These are phyloP conservation scores for Trochalopteron elliotii DNA, from an alignment of 2,113 vertebrate genomes.

Conservation along the genomic window DNA sequence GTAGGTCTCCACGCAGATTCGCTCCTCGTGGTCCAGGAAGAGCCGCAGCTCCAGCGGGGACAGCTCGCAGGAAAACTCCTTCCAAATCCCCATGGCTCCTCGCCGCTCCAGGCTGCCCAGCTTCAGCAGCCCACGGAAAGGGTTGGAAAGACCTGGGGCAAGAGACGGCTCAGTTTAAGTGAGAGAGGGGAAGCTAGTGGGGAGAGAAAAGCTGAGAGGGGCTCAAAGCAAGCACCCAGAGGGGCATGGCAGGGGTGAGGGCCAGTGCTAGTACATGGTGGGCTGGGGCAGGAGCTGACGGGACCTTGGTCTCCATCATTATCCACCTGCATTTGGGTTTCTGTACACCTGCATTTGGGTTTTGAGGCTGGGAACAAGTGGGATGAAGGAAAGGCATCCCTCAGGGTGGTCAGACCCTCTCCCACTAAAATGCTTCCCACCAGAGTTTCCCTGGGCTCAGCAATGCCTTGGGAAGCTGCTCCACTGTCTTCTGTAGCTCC, in stretches of 20 bases:
- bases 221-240: not conserved
- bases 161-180: not conserved
- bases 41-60: constrained; percentile 89
- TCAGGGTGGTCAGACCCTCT: not conserved
- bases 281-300: not conserved
- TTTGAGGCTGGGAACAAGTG: not conserved
- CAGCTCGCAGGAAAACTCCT: constrained; percentile 89
- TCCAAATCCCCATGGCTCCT: constrained; percentile 86
- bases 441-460: not conserved
- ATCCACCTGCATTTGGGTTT: not conserved
- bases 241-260: not conserved
- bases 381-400: not conserved
- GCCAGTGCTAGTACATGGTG: accelerated
- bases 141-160: constrained; percentile 85
- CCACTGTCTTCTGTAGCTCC: not conserved
- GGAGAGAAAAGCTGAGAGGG: not conserved
- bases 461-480: not conserved
- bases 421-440: not conserved
- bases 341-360: not conserved
- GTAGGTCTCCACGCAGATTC: constrained; percentile 82
- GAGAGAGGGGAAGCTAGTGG: not conserved
- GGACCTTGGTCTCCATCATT: not conserved
- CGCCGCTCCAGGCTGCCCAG: constrained; percentile 89
- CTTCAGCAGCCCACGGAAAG: constrained; percentile 91
- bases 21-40: constrained; percentile 82